These are phyloP conservation scores for Macrobrachium rosenbergii DNA, from an alignment of 1,140 invertebrate genomes.

Conservation along the genomic window DNA sequence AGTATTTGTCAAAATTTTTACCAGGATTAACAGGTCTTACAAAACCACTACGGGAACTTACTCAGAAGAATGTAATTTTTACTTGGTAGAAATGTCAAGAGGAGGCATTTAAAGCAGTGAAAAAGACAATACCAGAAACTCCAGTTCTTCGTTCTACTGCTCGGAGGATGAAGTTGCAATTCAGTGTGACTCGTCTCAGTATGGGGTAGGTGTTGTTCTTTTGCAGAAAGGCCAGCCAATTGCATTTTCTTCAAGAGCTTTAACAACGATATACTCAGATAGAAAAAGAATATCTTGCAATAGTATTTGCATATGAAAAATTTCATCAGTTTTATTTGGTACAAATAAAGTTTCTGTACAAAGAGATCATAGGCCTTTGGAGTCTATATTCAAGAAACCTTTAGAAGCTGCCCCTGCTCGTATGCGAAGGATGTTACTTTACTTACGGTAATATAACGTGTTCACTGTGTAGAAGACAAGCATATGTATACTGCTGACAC, in stretches of 20 bases:
- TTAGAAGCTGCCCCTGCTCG: conserved; percentile 59
- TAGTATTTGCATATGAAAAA: conserved; percentile 20
- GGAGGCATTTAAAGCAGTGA: conserved; percentile 2
- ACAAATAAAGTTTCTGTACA: neutral
- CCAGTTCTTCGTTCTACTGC: conserved; percentile 1
- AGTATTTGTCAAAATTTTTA: conserved; percentile 16
- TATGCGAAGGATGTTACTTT: conserved; percentile 67
- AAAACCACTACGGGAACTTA: neutral
- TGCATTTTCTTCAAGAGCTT: conserved; percentile 9
- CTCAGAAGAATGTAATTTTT: neutral
- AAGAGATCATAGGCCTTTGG: conserved; percentile 43
- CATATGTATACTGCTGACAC: conserved; percentile 55
- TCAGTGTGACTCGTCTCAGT: no score
- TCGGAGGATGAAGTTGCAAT: conserved; percentile 16
- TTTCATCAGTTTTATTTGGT: conserved; percentile 29
- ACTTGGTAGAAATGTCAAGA: neutral
- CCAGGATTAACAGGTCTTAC: neutral
- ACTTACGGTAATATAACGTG: conserved; percentile 65
- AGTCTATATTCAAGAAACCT: conserved; percentile 64
- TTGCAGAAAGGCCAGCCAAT: conserved; percentile 24
- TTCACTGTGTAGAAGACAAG: conserved; percentile 60
- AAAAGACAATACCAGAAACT: neutral
- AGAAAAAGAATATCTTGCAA: conserved; percentile 40
- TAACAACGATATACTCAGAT: conserved; percentile 46
- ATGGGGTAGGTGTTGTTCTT: conserved; percentile 17